Conservation (phyloP, 1,140 invertebrate genomes). For the Cyphomyrmex costatus region DNA sequence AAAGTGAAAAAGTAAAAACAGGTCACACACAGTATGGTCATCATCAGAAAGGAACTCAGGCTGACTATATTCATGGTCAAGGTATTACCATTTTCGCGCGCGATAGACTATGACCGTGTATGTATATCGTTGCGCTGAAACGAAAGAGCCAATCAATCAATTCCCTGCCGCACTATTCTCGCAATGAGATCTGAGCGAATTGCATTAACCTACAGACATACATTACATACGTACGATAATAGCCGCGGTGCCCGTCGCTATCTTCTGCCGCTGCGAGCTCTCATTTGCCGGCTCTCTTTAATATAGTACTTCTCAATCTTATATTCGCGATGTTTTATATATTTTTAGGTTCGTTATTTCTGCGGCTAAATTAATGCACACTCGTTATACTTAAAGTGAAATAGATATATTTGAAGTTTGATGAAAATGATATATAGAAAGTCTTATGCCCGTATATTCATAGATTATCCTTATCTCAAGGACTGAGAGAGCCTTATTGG, state of each 20-base stretch:
- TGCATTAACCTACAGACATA: conserved; percentile 87
- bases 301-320: conserved; percentile 14
- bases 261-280: conserved; percentile 34
- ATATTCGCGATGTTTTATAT: neutral
- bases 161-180: conserved; percentile 82
- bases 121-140: conserved; percentile 71
- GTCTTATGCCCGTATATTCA: no score
- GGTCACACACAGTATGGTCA: no score
- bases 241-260: conserved; percentile 61
- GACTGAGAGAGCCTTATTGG: no score
- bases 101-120: conserved; percentile 38
- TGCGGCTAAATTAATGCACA: no score
- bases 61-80: conserved; percentile 38
- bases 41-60: no score
- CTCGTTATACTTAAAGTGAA: no score
- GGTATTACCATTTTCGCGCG: conserved; percentile 72
- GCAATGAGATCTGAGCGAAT: conserved; percentile 85
- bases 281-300: neutral
- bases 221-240: conserved; percentile 80
- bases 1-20: no score
- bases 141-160: conserved; percentile 86
- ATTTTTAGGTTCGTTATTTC: no score
- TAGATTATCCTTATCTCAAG: no score
- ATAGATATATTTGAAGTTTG: no score
- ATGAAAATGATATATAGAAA: no score